Percentiles rank a stretch among this genome's conserved stretches.
Conservation (phyloP, 2,797 vertebrate species). For the Tapirus indicus region DNA sequence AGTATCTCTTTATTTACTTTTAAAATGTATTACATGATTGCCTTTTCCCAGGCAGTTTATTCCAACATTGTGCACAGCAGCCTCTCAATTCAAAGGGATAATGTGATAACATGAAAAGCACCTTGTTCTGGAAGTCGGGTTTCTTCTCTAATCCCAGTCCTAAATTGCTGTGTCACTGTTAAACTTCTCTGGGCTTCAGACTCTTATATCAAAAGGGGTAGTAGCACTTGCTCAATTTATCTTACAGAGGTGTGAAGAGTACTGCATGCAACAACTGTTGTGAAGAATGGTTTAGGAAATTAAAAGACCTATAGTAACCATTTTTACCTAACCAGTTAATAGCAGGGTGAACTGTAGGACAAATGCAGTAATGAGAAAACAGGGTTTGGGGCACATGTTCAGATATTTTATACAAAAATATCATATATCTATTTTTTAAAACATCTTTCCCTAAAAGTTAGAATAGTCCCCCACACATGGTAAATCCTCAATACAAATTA, state of each 20-base stretch:
- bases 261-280: background rate
- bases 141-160: background rate
- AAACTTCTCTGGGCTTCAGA: slow-evolving; percentile 3
- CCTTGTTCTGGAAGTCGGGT: slow-evolving; percentile 8
- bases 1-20: slow-evolving; percentile 79
- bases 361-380: background rate
- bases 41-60: slow-evolving; percentile 59
- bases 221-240: background rate
- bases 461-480: background rate
- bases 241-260: background rate
- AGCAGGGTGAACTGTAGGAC: background rate
- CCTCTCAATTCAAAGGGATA: slow-evolving; percentile 1
- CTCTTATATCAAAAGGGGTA: background rate
- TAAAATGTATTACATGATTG: slow-evolving; percentile 69
- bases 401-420: background rate
- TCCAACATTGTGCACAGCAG: background rate
- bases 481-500: background rate
- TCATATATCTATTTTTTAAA: background rate
- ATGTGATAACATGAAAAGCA: background rate
- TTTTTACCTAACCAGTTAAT: background rate
- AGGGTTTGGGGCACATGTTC: background rate
- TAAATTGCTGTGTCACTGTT: background rate
- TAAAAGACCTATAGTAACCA: background rate
- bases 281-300: slow-evolving; percentile 34
- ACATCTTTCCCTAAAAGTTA: background rate